Base-by-base conservation (phyloP, 2,888 invertebrate genomes). In the Xylocampa areola region DNA sequence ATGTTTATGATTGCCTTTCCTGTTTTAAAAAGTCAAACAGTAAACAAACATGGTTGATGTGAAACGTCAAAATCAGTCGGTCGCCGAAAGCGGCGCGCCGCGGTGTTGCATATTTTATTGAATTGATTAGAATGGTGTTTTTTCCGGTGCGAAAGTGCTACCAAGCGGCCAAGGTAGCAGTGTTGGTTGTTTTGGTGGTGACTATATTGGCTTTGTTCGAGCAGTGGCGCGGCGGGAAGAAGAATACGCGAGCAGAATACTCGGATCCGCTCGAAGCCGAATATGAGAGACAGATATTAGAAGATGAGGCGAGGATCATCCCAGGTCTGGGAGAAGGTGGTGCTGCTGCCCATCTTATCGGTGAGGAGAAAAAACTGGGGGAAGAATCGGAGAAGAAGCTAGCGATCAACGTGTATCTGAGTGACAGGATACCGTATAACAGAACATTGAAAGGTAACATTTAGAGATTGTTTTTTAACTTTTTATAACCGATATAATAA, bases 371-470 rank as follows among this genome's bases (percentile, higher is more conserved):
- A 77, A 87, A 89, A 32, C 88, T 70, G 81, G 97, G 96, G 1
- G 96, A 97, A 58, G 94, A 95, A 69, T 95, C 97, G 0, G 95
- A 97, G 84, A 96, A 97, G 77, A 96, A 96, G 81, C 96, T 97
- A 71, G 98, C 98, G 1, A 95, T 99, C 68, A 99, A 99, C 85
- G 96, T 97, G 55, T 95, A 98, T 73, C 94, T 98, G 5, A 98
- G 98, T 84, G 97, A 98, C 84, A 96, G 97, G 82, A 96, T 99
- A 80, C 96, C 98, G 0, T 96, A 98, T 77, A 97, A 97, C 86
- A 94, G 99, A 73, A 96, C 96, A 68, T 88, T 98, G 27, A 95
- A 95, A 81, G 98, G 94, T 92, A 81, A 75, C 62, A 65, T 23
- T 48, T 45, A 45, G 11, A 14, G 0, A 19, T 19, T 1, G 8